Conservation (phyloP, 2,888 invertebrate species). For the Dermolepida albohirtum region DNA sequence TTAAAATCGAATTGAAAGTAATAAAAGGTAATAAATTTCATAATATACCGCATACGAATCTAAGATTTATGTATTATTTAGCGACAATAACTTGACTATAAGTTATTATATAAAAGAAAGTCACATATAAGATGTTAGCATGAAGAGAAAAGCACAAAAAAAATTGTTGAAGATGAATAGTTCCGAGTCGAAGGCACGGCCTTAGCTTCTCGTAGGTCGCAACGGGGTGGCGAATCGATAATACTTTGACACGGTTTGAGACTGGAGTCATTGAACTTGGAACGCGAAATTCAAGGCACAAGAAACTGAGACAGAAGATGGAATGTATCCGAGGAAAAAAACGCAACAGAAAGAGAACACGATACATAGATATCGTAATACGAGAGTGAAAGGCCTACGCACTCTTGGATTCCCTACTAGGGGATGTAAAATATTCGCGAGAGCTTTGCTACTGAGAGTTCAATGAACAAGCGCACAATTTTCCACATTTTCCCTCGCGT, state of each 20-base stretch:
- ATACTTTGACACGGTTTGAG: slow-evolving; percentile 36
- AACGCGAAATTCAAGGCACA: slow-evolving; percentile 15
- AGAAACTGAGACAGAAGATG: slow-evolving; percentile 10
- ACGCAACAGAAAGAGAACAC: not conserved
- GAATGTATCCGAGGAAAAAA: not conserved
- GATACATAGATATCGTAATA: slow-evolving; percentile 17
- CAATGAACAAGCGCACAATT: slow-evolving; percentile 18
- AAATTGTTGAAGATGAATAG: slow-evolving; percentile 23
- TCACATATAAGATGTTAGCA: too few relatives aligned
- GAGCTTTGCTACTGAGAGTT: slow-evolving; percentile 1
- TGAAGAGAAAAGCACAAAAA: slow-evolving; percentile 1
- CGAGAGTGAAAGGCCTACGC: slow-evolving; percentile 38
- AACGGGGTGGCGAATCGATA: slow-evolving; percentile 31
- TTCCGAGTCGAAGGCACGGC: slow-evolving; percentile 21
- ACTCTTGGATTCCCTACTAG: slow-evolving; percentile 13
- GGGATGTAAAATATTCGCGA: slow-evolving; percentile 30
- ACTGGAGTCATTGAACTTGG: slow-evolving; percentile 19
- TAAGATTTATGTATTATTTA: too few relatives aligned
- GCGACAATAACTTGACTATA: too few relatives aligned
- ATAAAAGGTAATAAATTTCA: too few relatives aligned
- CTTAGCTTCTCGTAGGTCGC: slow-evolving; percentile 31
- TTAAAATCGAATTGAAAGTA: too few relatives aligned
- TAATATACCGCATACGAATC: too few relatives aligned
- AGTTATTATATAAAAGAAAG: too few relatives aligned
- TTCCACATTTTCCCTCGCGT: slow-evolving; percentile 8